Conservation (phyloP, 2,113 vertebrate species). For the Callocephalon fimbriatum region DNA sequence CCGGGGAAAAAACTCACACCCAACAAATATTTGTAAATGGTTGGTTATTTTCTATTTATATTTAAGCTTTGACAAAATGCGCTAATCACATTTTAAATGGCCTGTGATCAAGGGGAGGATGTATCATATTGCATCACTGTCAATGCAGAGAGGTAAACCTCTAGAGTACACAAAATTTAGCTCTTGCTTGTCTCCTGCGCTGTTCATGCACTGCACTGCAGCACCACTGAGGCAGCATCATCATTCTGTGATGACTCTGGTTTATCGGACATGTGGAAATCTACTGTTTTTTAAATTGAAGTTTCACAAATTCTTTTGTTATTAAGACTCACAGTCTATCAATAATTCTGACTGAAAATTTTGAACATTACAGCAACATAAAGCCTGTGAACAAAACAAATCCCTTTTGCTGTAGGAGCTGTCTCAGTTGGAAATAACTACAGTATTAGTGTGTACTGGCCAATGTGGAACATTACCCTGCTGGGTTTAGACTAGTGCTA, state of each 20-base stretch:
- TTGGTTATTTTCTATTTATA: conserved; percentile 12
- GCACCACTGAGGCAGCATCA: neutral
- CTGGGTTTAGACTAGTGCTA: neutral
- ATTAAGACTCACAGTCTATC: neutral
- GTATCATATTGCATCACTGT: neutral
- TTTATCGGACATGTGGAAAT: neutral
- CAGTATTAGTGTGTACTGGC: neutral
- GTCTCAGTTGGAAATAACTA: neutral
- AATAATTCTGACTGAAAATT: neutral
- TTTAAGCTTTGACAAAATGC: neutral
- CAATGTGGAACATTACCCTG: neutral
- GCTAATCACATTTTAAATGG: conserved; percentile 13
- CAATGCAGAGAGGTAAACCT: neutral
- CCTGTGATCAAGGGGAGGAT: neutral
- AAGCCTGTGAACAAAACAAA: neutral
- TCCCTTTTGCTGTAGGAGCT: neutral
- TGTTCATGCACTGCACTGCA: neutral
- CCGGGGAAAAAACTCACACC: neutral
- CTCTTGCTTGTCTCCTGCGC: neutral
- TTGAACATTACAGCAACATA: neutral
- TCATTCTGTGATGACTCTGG: neutral
- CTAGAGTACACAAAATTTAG: neutral
- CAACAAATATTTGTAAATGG: neutral
- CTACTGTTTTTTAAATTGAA: neutral
- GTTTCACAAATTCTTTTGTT: neutral